Base-by-base conservation (phyloP, 2,888 invertebrate species). In the Cremastinae sp. region DNA sequence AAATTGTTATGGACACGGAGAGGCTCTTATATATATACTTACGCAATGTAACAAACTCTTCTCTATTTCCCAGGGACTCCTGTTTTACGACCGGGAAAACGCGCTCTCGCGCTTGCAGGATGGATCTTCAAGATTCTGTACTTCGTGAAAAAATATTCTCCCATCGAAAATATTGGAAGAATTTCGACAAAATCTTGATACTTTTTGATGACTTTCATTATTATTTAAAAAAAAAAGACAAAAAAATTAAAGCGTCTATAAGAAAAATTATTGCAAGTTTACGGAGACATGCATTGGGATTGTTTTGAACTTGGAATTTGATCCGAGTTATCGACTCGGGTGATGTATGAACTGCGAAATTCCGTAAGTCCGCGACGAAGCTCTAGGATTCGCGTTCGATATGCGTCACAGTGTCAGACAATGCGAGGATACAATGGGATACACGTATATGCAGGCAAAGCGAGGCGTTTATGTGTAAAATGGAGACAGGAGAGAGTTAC, bases 21-120 rank as follows among this genome's bases (percentile, higher is more conserved):
- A 79, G 83, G 81, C 81, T 83, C n/a, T n/a, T n/a, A n/a, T n/a
- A n/a, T n/a, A n/a, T n/a, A 82, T 81, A 83, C 79, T 70, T 78
- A 38, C 20, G 41, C 75, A 80, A 83, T 80, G 78, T 81, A 80
- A 51, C 79, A 81, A 83, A 82, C 83, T 85, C 81, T 64, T 78
- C 79, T 79, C 78, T 72, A 71, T 76, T 45, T 74, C n/a, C 16
- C 69, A 18, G 34, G 53, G 14, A 12, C 80, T 78, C 78, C 80
- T 79, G 80, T 85, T 84, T 85, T 86, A 85, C 79, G 82, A 80
- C 74, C 81, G 62, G 9, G 64, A 75, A 56, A 73, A 79, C 74
- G 81, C 75, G 14, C 9, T 76, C 65, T 68, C 64, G 20, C 75
- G 70, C 78, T 78, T 74, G 71, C 49, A n/a, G 78, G 78, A 81